Conservation (phyloP, 2,888 invertebrate genomes). For the Lamproptera curius region DNA sequence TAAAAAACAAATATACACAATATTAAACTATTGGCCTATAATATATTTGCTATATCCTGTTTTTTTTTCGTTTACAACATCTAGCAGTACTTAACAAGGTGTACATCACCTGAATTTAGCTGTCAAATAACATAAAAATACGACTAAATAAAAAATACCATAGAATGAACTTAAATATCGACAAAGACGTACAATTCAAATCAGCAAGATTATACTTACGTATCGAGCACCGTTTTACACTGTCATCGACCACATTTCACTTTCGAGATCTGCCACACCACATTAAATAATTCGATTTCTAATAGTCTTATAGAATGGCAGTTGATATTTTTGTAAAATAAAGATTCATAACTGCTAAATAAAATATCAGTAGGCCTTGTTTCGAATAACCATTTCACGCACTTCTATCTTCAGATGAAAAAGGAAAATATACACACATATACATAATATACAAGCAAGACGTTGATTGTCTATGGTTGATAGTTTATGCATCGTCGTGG, state of each 20-base stretch:
- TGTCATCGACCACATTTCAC: conserved; percentile 74
- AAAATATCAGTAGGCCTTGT: conserved; percentile 40
- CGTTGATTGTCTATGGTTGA: conserved; percentile 25
- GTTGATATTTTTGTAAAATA: conserved; percentile 39
- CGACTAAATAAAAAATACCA: conserved; percentile 39
- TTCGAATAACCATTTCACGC: conserved; percentile 50
- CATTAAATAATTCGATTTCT: conserved; percentile 40
- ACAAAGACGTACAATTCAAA: conserved; percentile 32
- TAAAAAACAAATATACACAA: conserved; percentile 45
- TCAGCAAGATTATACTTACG: conserved; percentile 67
- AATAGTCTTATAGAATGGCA: conserved; percentile 35
- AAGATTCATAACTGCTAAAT: conserved; percentile 39
- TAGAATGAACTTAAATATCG: conserved; percentile 21
- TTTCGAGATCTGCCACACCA: conserved; percentile 49
- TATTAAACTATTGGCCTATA: conserved; percentile 50
- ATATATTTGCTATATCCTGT: conserved; percentile 56
- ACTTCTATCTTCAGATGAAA: conserved; percentile 50
- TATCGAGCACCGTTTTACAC: conserved; percentile 65
- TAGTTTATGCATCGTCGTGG: too few relatives aligned
- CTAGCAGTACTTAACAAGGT: conserved; percentile 31
- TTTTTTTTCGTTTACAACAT: conserved; percentile 40
- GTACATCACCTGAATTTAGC: conserved; percentile 34
- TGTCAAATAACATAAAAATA: conserved; percentile 37
- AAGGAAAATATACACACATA: conserved; percentile 44
- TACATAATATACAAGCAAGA: conserved; percentile 37